Evolutionary conservation across 2,888 invertebrate species (phyloP).

Genomic region (Cheiracanthium punctorium): DNA sequence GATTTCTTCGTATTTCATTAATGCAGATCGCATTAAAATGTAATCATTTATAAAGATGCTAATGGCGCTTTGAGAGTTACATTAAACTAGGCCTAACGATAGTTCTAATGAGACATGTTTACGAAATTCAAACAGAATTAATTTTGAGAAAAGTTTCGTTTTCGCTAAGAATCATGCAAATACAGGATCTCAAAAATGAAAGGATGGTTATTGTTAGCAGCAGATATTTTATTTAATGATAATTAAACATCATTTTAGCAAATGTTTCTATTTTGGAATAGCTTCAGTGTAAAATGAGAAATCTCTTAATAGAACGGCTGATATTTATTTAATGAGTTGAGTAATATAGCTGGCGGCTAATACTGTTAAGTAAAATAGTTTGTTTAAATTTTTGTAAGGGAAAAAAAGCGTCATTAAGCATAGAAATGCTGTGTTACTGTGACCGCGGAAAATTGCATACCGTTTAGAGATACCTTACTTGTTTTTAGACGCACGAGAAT

Average conservation of each 20-base stretch:
- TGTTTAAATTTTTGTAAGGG: too few relatives aligned
- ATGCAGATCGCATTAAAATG: not conserved
- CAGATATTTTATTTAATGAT: not conserved
- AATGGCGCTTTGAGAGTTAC: conserved; percentile 1
- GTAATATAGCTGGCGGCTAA: too few relatives aligned
- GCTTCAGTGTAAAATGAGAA: not conserved
- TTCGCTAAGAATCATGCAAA: not conserved
- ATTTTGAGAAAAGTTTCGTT: not conserved
- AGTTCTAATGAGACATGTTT: not conserved
- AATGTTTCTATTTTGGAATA: not conserved
- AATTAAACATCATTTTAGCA: conserved; percentile 1
- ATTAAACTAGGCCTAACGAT: not conserved
- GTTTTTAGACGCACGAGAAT: too few relatives aligned
- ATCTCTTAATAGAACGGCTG: not conserved
- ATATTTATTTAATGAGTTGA: conserved; percentile 5
- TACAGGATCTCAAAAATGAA: not conserved
- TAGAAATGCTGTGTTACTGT: too few relatives aligned
- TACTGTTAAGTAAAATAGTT: too few relatives aligned
- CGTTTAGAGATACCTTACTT: too few relatives aligned
- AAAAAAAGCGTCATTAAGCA: too few relatives aligned
- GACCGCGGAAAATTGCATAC: too few relatives aligned
- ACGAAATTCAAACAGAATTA: not conserved
- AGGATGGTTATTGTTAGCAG: not conserved
- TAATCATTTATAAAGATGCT: conserved; percentile 6
- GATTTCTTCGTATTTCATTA: conserved; percentile 7